A percentile compares a stretch with the other conserved stretches of the same genome.
Conservation (phyloP, 2,113 vertebrate species). For the Gavia stellata region DNA sequence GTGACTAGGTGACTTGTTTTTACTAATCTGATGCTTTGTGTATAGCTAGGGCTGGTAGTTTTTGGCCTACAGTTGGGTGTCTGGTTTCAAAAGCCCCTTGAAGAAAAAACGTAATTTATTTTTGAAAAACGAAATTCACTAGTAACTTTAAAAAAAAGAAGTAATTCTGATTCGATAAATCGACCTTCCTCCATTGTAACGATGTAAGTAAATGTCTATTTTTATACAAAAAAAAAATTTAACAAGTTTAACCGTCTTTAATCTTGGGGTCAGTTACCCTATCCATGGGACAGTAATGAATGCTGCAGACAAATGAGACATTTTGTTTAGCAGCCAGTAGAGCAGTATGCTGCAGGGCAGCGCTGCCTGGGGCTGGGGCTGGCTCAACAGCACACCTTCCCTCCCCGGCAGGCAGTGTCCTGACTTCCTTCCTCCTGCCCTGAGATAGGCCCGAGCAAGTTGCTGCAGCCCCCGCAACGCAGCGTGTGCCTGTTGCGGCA, state of each 20-base stretch:
- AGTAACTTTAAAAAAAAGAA: background rate
- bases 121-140: background rate
- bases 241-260: background rate
- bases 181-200: background rate
- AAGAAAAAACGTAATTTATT: background rate
- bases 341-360: background rate
- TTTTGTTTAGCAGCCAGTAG: background rate
- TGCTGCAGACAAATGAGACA: background rate
- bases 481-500: fast-evolving
- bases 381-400: background rate
- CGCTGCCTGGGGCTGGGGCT: background rate
- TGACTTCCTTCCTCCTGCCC: background rate
- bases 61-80: background rate
- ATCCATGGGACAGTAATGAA: background rate
- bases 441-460: background rate
- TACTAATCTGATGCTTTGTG: background rate
- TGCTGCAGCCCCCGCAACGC: fast-evolving
- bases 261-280: background rate
- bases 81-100: background rate
- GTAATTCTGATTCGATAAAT: background rate
- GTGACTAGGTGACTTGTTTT: background rate
- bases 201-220: background rate
- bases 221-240: background rate
- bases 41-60: background rate
- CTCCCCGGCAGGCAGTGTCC: background rate